These are phyloP conservation scores for Pongo pygmaeus DNA, from an alignment of 2,113 vertebrate species.

Conservation along the genomic window DNA sequence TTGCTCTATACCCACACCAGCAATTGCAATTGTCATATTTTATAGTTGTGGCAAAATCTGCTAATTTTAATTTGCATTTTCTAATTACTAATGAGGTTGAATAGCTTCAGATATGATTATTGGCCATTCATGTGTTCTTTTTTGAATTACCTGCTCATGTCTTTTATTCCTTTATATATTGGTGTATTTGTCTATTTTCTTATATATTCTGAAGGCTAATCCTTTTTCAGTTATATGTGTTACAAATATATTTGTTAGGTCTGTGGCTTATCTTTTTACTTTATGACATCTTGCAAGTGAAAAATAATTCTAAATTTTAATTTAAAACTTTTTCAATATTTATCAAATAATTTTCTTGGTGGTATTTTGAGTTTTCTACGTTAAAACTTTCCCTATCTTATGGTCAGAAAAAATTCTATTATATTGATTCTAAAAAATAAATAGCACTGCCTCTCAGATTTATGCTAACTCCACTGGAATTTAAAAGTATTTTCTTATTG, in stretches of 20 bases:
- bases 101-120: background rate
- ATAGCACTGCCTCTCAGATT: background rate
- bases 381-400: background rate
- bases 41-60: background rate
- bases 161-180: background rate
- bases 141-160: background rate
- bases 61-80: background rate
- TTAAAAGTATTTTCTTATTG: background rate
- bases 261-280: background rate
- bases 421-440: background rate
- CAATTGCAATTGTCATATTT: background rate
- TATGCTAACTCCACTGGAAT: background rate
- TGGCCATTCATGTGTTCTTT: background rate
- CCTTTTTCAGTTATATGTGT: background rate
- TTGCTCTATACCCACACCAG: background rate
- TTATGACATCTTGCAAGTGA: background rate
- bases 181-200: background rate
- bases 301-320: constrained; percentile 15
- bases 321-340: background rate
- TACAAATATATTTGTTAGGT: constrained; percentile 7
- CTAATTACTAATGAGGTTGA: background rate
- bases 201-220: background rate
- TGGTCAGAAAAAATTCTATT: background rate
- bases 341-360: background rate
- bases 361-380: background rate